phyloP scores from a whole-genome alignment of 2,797 vertebrate genomes.

The Pitangus sulphuratus region DNA sequence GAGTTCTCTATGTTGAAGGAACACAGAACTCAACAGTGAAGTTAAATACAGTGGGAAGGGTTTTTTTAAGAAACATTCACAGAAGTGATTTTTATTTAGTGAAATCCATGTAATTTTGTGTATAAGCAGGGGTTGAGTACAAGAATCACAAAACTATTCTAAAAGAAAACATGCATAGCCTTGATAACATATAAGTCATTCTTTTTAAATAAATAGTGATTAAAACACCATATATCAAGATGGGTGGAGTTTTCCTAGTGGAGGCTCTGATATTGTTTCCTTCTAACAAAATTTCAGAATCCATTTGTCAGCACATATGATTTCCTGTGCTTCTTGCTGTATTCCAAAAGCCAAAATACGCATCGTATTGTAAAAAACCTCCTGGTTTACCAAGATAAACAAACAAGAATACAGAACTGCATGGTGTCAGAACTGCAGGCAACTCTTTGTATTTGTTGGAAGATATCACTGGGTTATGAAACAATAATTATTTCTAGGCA shows the following conservation, averaged over 20 bases:
- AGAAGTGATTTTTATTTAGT: background rate
- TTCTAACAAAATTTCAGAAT: constrained; percentile 17
- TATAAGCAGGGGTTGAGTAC: background rate
- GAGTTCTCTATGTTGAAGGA: background rate
- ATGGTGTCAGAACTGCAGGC: background rate
- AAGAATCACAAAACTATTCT: background rate
- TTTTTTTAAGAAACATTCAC: background rate
- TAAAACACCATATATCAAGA: background rate
- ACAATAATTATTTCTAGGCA: background rate
- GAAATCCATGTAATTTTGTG: background rate
- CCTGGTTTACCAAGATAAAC: constrained; percentile 9
- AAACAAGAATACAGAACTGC: constrained; percentile 7
- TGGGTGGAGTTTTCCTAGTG: constrained; percentile 25
- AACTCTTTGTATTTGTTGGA: constrained; percentile 29
- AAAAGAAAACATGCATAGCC: background rate
- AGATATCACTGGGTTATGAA: background rate
- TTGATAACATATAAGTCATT: background rate
- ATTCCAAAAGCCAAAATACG: constrained; percentile 7
- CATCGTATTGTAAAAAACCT: background rate
- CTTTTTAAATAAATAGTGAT: background rate
- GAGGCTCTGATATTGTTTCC: constrained; percentile 14
- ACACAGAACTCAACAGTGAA: background rate
- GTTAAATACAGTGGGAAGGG: background rate
- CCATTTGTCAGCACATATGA: constrained; percentile 32
- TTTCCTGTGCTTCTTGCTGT: constrained; percentile 30